Evolutionary conservation across 2,797 vertebrate species (phyloP).

Genomic region (Vultur gryphus): DNA sequence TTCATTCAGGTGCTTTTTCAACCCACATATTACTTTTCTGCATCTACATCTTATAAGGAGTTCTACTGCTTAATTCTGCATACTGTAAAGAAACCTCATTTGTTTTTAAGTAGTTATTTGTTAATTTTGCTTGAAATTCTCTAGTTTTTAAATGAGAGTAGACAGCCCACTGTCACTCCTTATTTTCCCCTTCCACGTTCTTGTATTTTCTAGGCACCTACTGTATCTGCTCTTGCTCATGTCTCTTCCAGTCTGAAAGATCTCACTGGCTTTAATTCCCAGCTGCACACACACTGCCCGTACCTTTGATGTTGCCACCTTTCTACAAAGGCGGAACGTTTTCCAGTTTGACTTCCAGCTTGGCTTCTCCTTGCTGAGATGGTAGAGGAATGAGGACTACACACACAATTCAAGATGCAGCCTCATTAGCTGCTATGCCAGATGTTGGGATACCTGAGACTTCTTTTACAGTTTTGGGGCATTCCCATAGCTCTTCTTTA

Average conservation of each 20-base stretch:
- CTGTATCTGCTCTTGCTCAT: not conserved
- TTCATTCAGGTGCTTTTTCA: not conserved
- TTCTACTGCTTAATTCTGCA: not conserved
- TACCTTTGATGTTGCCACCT: not conserved
- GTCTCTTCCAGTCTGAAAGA: not conserved
- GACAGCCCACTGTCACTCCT: not conserved
- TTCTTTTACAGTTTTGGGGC: not conserved
- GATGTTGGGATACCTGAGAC: not conserved
- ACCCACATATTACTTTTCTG: not conserved
- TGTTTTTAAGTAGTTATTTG: not conserved
- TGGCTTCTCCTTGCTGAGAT: not conserved
- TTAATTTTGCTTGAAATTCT: not conserved
- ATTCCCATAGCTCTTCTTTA: not conserved
- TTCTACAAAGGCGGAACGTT: not conserved
- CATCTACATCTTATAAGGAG: not conserved
- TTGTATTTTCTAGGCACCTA: not conserved
- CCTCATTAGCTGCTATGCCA: accelerated
- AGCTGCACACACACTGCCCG: not conserved
- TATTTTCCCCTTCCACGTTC: not conserved
- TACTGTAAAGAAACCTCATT: not conserved
- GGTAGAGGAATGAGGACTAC: not conserved
- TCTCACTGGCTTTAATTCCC: not conserved
- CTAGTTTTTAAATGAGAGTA: not conserved
- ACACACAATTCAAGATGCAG: not conserved
- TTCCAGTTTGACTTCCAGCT: not conserved